Evolutionary conservation across 2,888 invertebrate genomes (phyloP).

Genomic region (Drosophila tanythrix): DNA sequence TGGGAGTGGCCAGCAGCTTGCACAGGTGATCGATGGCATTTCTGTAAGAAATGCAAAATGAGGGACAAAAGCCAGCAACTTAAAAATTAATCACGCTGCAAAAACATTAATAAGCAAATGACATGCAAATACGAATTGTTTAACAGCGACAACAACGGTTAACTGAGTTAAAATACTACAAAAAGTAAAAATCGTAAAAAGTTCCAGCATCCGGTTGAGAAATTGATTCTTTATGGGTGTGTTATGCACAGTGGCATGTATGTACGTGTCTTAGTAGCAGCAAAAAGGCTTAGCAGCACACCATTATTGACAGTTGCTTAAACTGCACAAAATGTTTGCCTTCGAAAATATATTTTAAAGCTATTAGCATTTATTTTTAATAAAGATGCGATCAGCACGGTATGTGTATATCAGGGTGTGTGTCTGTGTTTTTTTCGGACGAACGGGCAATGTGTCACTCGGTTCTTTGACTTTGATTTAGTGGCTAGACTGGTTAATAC

Average conservation of each 20-base stretch:
- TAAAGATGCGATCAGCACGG: conserved; percentile 70
- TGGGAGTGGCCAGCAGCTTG: conserved; percentile 48
- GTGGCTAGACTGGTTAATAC: conserved; percentile 79
- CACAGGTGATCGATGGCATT: conserved; percentile 40
- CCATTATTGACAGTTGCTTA: conserved; percentile 5
- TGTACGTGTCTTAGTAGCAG: conserved; percentile 22
- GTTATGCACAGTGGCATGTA: conserved; percentile 37
- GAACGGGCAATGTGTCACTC: conserved; percentile 70
- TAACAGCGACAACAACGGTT: conserved; percentile 27
- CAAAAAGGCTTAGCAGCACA: conserved; percentile 2
- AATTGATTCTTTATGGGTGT: conserved; percentile 53
- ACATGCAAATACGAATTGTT: conserved; percentile 36
- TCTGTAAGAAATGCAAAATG: conserved; percentile 48
- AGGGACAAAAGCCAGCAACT: conserved; percentile 42
- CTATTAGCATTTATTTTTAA: conserved; percentile 76
- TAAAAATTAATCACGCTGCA: conserved; percentile 57
- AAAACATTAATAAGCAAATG: conserved; percentile 23
- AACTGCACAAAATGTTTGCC: conserved; percentile 53
- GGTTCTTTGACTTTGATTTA: conserved; percentile 78
- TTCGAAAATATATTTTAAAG: conserved; percentile 54
- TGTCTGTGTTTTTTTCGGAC: conserved; percentile 38
- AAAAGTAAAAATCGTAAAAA: conserved; percentile 16
- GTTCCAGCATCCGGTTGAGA: conserved; percentile 53
- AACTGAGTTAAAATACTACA: conserved; percentile 19
- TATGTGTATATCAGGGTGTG: conserved; percentile 24